Percentiles rank a stretch among this genome's conserved stretches.
phyloP scores from a whole-genome alignment of 2,113 vertebrate genomes.

The Sorex araneus region DNA sequence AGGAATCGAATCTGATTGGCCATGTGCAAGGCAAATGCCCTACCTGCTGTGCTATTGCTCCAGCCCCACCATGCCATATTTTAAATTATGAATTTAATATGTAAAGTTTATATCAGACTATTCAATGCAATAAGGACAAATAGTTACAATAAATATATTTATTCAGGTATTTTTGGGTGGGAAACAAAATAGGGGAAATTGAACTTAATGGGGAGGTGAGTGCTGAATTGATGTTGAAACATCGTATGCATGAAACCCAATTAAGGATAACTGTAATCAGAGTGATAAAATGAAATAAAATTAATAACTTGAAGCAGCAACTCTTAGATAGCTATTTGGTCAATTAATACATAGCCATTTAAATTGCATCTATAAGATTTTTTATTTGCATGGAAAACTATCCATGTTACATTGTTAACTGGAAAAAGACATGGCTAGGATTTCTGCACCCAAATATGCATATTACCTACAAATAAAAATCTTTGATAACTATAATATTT shows the following conservation, averaged over 20 bases:
- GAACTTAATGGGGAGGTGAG: too few species aligned
- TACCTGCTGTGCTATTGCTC: too few species aligned
- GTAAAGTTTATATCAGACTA: not conserved
- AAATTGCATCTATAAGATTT: constrained; percentile 21
- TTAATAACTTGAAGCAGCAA: too few species aligned
- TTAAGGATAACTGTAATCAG: too few species aligned
- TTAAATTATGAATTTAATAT: not conserved
- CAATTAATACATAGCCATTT: not conserved
- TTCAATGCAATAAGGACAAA: not conserved
- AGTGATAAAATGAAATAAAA: too few species aligned
- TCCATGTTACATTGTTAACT: constrained; percentile 1
- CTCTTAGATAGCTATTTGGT: not conserved
- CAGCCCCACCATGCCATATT: too few species aligned
- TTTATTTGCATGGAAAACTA: not conserved
- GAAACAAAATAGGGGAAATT: not conserved
- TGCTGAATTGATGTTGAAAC: too few species aligned
- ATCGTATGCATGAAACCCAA: too few species aligned
- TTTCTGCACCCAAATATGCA: not conserved
- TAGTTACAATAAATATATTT: not conserved
- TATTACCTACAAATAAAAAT: not conserved
- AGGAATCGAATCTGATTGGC: too few species aligned
- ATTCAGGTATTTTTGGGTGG: not conserved
- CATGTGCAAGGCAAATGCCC: too few species aligned
- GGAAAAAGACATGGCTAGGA: not conserved
- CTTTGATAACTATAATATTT: not conserved